phyloP scores from a whole-genome alignment of 2,888 invertebrate species.

The Drosophila nr. perissopoda region DNA sequence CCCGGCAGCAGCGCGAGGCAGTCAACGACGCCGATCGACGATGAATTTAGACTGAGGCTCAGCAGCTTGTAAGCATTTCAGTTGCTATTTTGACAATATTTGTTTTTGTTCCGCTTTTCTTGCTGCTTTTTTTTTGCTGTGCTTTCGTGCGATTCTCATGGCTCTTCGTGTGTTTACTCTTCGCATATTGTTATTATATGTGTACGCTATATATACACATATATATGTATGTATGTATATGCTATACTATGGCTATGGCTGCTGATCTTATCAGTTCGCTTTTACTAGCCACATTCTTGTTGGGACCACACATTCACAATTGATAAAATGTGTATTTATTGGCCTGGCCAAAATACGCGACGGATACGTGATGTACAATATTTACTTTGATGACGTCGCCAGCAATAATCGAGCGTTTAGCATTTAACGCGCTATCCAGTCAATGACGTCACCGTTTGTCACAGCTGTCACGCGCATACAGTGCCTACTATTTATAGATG shows the following conservation, averaged over 20 bases:
- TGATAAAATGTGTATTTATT: slow-evolving; percentile 40
- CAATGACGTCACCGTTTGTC: slow-evolving; percentile 65
- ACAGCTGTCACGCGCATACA: slow-evolving; percentile 76
- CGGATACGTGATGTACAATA: slow-evolving; percentile 55
- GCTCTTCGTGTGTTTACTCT: slow-evolving; percentile 61
- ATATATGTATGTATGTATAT: neutral
- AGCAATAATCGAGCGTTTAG: slow-evolving; percentile 2
- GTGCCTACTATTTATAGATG: slow-evolving; percentile 71
- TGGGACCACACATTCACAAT: slow-evolving; percentile 1
- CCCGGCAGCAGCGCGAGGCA: slow-evolving; percentile 46
- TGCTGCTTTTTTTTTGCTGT: slow-evolving; percentile 64
- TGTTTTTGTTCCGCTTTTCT: slow-evolving; percentile 64
- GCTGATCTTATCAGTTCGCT: slow-evolving; percentile 51
- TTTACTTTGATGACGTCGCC: slow-evolving; percentile 61
- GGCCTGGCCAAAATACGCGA: slow-evolving; percentile 30
- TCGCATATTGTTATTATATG: slow-evolving; percentile 39
- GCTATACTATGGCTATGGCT: neutral
- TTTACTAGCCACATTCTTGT: slow-evolving; percentile 22
- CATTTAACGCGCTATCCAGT: slow-evolving; percentile 50
- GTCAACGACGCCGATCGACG: slow-evolving; percentile 67
- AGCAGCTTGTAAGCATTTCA: slow-evolving; percentile 69
- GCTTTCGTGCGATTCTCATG: slow-evolving; percentile 73
- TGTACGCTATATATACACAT: slow-evolving; percentile 3
- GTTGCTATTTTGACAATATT: slow-evolving; percentile 72
- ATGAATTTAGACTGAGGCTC: slow-evolving; percentile 77